Evolutionary conservation across 2,888 invertebrate genomes (phyloP).

Genomic region (Drosophila emarginata): DNA sequence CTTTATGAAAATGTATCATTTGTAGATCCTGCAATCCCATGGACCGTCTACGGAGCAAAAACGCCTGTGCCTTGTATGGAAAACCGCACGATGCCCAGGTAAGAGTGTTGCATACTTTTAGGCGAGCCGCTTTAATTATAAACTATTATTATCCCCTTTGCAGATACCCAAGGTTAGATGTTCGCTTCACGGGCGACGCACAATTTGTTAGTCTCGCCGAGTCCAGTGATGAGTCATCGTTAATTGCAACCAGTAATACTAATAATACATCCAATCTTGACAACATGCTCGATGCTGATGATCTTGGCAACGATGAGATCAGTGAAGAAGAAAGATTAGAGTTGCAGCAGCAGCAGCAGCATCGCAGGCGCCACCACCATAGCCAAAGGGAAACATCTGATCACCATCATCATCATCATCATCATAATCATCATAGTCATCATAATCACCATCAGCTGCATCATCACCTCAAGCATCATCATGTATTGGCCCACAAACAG

Average conservation of each 20-base stretch:
- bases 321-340: constrained; percentile 7
- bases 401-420: constrained; percentile 51
- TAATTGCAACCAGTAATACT: constrained; percentile 71
- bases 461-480: constrained; percentile 53
- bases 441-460: constrained; percentile 63
- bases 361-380: constrained; percentile 60
- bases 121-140: neutral
- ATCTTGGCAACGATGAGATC: constrained; percentile 29
- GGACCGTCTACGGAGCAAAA: constrained; percentile 81
- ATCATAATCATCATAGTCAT: constrained; percentile 57
- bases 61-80: constrained; percentile 80
- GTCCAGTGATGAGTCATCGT: neutral
- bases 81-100: constrained; percentile 81
- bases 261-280: constrained; percentile 72
- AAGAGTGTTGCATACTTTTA: constrained; percentile 36
- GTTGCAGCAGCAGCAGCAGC: constrained; percentile 44
- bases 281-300: constrained; percentile 71
- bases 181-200: constrained; percentile 74
- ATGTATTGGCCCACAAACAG: constrained; percentile 39
- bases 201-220: constrained; percentile 44
- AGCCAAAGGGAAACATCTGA: constrained; percentile 24
- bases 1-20: constrained; percentile 31
- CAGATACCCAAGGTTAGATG: constrained; percentile 81
- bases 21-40: constrained; percentile 82
- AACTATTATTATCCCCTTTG: neutral